A percentile compares a stretch with the other conserved stretches of the same genome.
phyloP scores from a whole-genome alignment of 2,888 invertebrate genomes.

The Agrotis segetum region DNA sequence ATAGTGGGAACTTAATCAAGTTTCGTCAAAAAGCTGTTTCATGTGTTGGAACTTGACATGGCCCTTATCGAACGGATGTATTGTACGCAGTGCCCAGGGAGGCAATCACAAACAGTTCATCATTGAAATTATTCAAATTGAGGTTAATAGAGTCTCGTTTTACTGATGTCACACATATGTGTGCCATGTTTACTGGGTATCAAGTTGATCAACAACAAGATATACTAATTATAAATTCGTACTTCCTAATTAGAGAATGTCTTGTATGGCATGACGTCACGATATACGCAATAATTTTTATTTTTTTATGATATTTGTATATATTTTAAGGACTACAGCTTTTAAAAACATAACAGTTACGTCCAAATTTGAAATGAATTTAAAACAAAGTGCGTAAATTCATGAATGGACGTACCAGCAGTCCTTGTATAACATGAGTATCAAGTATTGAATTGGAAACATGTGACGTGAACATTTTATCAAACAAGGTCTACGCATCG shows the following conservation, averaged over 20 bases:
- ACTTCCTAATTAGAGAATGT: conserved; percentile 77
- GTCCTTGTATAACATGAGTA: conserved; percentile 70
- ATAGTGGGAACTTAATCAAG: conserved; percentile 60
- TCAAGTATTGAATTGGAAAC: conserved; percentile 73
- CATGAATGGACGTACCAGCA: conserved; percentile 64
- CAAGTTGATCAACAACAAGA: conserved; percentile 84
- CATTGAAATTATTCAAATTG: conserved; percentile 88
- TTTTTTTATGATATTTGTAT: conserved; percentile 35
- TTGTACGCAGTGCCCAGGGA: conserved; percentile 80
- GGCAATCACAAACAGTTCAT: conserved; percentile 85
- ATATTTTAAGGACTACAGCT: conserved; percentile 23
- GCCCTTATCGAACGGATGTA: conserved; percentile 86
- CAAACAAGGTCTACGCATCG: conserved; percentile 82
- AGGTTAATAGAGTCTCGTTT: conserved; percentile 89
- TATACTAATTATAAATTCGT: conserved; percentile 77
- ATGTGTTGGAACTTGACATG: conserved; percentile 76
- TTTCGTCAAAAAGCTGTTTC: conserved; percentile 72
- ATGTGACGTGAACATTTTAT: conserved; percentile 81
- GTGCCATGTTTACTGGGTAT: conserved; percentile 86
- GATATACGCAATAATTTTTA: conserved; percentile 68
- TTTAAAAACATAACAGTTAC: conserved; percentile 28
- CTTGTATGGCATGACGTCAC: conserved; percentile 70
- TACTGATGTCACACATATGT: conserved; percentile 89
- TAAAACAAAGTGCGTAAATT: conserved; percentile 51
- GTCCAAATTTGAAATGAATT: conserved; percentile 24